These are phyloP conservation scores for Imbricaverruca yamaguchii DNA, from an alignment of 2,888 invertebrate genomes.

Conservation along the genomic window DNA sequence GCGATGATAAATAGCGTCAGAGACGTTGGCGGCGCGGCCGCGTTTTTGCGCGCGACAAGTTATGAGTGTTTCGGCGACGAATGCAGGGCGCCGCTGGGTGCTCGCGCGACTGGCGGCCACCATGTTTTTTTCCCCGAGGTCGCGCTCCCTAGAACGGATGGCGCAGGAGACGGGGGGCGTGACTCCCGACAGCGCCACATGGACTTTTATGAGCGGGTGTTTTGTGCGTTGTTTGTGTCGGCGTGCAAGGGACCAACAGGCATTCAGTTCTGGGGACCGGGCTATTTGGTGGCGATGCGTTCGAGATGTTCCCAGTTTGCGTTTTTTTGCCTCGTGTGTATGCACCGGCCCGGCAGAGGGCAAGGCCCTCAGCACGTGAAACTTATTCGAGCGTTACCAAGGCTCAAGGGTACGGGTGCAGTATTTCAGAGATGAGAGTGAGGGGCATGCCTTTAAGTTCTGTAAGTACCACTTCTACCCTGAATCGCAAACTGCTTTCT, in stretches of 20 bases:
- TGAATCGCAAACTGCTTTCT: too few relatives aligned
- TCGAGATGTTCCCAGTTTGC: too few relatives aligned
- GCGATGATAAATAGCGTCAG: conserved; percentile 5
- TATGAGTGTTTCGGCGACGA: neutral
- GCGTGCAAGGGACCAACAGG: neutral
- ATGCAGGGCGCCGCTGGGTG: neutral
- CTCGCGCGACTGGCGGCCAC: neutral
- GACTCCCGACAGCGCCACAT: neutral
- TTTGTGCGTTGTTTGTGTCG: neutral
- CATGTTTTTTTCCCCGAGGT: neutral
- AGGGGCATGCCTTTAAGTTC: too few relatives aligned
- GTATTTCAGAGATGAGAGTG: too few relatives aligned
- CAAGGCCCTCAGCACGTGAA: too few relatives aligned
- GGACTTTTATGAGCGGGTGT: neutral
- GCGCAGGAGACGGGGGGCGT: neutral
- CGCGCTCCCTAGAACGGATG: neutral
- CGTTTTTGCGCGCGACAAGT: conserved; percentile 9
- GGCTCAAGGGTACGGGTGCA: too few relatives aligned
- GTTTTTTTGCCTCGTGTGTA: too few relatives aligned
- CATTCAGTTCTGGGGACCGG: neutral
- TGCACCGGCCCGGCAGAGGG: too few relatives aligned
- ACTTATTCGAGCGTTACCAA: too few relatives aligned
- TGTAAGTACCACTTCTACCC: too few relatives aligned
- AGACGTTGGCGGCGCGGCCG: neutral
- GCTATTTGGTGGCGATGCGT: neutral